A percentile compares a stretch with the other conserved stretches of the same genome.
These are phyloP conservation scores for Leptoclinus maculatus DNA, from an alignment of 2,797 vertebrate species.

Conservation along the genomic window DNA sequence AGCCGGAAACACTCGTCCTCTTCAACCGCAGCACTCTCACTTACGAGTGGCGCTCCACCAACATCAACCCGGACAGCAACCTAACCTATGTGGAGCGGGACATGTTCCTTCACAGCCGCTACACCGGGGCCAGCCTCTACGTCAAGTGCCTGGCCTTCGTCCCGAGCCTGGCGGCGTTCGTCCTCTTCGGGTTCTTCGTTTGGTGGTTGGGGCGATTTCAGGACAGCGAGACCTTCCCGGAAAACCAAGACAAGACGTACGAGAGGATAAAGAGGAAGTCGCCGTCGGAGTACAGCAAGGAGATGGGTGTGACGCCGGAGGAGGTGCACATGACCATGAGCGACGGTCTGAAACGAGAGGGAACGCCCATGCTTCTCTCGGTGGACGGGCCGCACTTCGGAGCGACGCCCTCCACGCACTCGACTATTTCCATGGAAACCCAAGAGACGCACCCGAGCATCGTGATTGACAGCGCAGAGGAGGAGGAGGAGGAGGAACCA, in stretches of 20 bases:
- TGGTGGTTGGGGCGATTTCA: constrained; percentile 96
- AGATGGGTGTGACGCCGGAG: constrained; percentile 92
- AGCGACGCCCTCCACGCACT: constrained; percentile 70
- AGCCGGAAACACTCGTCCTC: constrained; percentile 89
- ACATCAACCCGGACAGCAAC: constrained; percentile 90
- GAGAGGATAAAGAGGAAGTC: constrained; percentile 96
- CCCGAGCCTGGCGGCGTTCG: constrained; percentile 93
- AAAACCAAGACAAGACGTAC: constrained; percentile 93
- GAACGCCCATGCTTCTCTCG: constrained; percentile 88
- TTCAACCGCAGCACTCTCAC: constrained; percentile 96
- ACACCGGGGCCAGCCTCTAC: constrained; percentile 90
- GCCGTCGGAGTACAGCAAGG: constrained; percentile 90
- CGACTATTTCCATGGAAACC: constrained; percentile 81
- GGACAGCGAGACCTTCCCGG: constrained; percentile 93
- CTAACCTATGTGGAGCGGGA: constrained; percentile 88
- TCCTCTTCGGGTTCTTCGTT: constrained; percentile 95
- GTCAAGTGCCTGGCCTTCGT: constrained; percentile 97
- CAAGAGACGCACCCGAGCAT: constrained; percentile 86
- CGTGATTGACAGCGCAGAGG: constrained; percentile 76
- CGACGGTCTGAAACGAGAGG: constrained; percentile 81
- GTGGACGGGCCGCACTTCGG: constrained; percentile 85
- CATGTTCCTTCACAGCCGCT: constrained; percentile 97
- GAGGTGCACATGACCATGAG: constrained; percentile 87
- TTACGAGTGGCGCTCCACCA: constrained; percentile 93
- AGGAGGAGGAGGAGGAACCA: constrained; percentile 79